A percentile compares a stretch with the other conserved stretches of the same genome.
phyloP scores from a whole-genome alignment of 2,888 invertebrate species.

The Synergus itoensis region DNA sequence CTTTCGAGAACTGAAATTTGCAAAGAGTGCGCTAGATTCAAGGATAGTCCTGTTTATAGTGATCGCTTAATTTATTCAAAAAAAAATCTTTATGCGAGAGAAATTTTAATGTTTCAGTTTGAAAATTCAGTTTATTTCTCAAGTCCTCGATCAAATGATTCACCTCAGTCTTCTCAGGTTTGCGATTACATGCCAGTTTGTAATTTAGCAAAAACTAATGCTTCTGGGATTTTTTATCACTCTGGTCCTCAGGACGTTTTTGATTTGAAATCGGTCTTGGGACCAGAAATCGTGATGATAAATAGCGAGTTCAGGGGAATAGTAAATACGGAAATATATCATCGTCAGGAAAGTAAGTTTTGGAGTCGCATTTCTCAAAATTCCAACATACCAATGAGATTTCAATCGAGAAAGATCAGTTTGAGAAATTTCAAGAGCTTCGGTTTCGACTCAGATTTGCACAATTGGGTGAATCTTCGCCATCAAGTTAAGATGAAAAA shows the following conservation, averaged over 20 bases:
- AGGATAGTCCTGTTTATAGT: constrained; percentile 69
- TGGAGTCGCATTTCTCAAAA: constrained; percentile 65
- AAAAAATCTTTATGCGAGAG: constrained; percentile 61
- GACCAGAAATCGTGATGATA: constrained; percentile 60
- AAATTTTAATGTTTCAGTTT: constrained; percentile 62
- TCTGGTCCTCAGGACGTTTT: constrained; percentile 54
- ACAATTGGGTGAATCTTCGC: neutral
- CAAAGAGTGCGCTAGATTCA: constrained; percentile 60
- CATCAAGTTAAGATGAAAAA: constrained; percentile 2
- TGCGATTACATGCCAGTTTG: constrained; percentile 68
- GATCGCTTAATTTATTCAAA: constrained; percentile 69
- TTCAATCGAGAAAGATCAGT: constrained; percentile 38
- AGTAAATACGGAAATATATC: constrained; percentile 63
- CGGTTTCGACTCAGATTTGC: neutral
- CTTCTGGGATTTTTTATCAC: constrained; percentile 64
- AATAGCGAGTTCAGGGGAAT: constrained; percentile 45
- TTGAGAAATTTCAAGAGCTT: neutral
- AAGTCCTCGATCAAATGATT: constrained; percentile 1
- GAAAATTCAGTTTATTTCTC: constrained; percentile 62
- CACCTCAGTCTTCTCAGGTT: constrained; percentile 39
- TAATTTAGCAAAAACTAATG: constrained; percentile 62
- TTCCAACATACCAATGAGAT: constrained; percentile 59
- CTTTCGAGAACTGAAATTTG: constrained; percentile 61
- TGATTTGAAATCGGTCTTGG: constrained; percentile 59
- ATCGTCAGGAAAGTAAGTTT: constrained; percentile 58